Base-by-base conservation (phyloP, 2,888 invertebrate genomes). In the Xestia rhomboidea region DNA sequence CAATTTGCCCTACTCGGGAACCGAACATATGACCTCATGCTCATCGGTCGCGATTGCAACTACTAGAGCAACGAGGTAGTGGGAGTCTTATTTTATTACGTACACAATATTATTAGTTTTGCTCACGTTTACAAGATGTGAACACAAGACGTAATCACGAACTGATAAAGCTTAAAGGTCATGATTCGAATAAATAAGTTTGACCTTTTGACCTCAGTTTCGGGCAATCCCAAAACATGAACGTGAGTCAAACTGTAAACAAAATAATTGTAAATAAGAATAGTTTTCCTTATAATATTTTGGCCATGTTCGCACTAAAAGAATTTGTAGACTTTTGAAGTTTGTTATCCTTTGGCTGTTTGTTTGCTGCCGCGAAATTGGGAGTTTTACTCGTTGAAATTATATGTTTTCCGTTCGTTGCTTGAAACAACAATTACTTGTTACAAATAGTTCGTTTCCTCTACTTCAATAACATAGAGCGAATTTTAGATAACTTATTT, bases 181-280 rank as follows among this genome's bases (percentile, higher is more conserved):
- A 44, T 30, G 60, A 51, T 80, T 41, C 1, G n/a, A 67, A 73
- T 73, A 24, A 73, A 60, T 41, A 21, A 79, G 41, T 21, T 60
- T 15, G 78, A 66, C 44, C 64, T 34, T 15, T 66, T 49, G 49
- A 57, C 24, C 49, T 79, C 7, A 2, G 24, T 60, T 78, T 80
- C 6, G 80, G 80, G 66, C 57, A 79, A 66, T 78, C 73, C 80
- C 73, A 10, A 74, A 73, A 34, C 38, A 46, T n/a, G 24, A 3
- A 34, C 44, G 21, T 79, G 34, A 80, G 7, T 46, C 51, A 67
- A 67, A n/a, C 51, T 24, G 44, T 79, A 71, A 78, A 71, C n/a
- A 46, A 64, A 64, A 21, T 21, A 11, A 77, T 69, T 38, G 21
- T 57, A 24, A 15, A 34, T 15, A 24, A 34, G 24, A 51, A 38